Base-by-base conservation (phyloP, 2,888 invertebrate species). In the Cantharis lateralis region DNA sequence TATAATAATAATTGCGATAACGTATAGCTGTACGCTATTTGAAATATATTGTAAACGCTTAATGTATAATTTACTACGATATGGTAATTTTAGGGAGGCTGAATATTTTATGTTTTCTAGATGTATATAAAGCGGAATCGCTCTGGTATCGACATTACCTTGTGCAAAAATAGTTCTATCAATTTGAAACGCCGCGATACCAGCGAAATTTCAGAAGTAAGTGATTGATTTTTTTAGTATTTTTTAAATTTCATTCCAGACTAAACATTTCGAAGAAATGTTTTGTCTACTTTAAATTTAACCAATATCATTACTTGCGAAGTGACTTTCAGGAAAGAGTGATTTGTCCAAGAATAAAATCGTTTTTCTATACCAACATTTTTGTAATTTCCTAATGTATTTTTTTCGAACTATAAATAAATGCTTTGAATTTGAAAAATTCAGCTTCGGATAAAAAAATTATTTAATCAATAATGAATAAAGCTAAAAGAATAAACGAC, bases 61-160 rank as follows among this genome's bases (percentile, higher is more conserved):
- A 75, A 75, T 78, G 71, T 68, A 78, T 78, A 72, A 77, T 74
- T 71, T 72, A 74, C 71, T 77, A 75, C 78, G 78, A 26, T 75
- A 78, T 78, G 78, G 61, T 66, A 78, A 78, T 78, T 15, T 71
- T 64, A 77, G 63, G 71, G 68, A 74, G 75, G 71, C 74, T 78
- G 78, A 78, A 78, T 78, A 77, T 77, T 74, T 77, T 64, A 62
- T 69, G 26, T 62, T 66, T 70, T 72, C 71, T 78, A 48, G 62
- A 16, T 70, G 69, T 78, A 78, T 78, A 78, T 69, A 78, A 48
- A 78, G 70, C 69, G 28, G 77, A 68, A 26, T 32, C 75, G 61
- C 62, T 72, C 64, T 72, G 18, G 32, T 48, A 68, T 77, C 26
- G 26, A 69, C 72, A 74, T 74, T 77, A 71, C 71, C 68, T 72